Evolutionary conservation across 2,888 invertebrate genomes (phyloP).

Genomic region (Nephrocerus scutellatus): DNA sequence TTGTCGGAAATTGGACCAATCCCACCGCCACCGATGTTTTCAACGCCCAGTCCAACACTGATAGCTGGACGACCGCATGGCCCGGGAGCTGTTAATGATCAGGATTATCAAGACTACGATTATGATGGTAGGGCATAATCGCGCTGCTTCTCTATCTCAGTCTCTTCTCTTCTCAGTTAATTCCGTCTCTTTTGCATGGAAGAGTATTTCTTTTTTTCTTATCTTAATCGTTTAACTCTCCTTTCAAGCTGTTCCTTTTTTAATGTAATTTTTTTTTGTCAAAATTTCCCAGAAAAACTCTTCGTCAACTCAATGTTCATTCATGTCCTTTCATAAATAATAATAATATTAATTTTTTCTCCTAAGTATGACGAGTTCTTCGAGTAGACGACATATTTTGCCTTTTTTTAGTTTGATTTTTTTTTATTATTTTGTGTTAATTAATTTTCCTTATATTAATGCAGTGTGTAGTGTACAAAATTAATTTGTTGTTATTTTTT

Average conservation of each 20-base stretch:
- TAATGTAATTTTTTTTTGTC: no score
- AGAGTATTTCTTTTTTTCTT: no score
- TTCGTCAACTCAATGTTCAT: not conserved
- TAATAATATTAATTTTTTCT: not conserved
- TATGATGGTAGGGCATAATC: constrained; percentile 54
- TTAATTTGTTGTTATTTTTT: constrained; percentile 5
- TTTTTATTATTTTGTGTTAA: not conserved
- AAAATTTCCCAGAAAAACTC: no score
- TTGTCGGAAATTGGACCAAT: constrained; percentile 89
- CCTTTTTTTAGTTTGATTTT: not conserved
- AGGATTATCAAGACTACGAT: constrained; percentile 54
- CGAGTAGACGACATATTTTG: not conserved
- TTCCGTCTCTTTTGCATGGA: no score
- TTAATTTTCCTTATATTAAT: not conserved
- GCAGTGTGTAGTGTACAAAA: not conserved
- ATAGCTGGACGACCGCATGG: constrained; percentile 52
- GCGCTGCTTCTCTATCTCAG: constrained; percentile 1
- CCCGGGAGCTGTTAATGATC: constrained; percentile 45
- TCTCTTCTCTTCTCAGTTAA: not conserved
- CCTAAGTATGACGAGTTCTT: not conserved
- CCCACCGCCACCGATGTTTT: constrained; percentile 93
- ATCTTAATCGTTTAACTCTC: no score
- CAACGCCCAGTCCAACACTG: constrained; percentile 72
- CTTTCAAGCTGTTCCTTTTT: no score
- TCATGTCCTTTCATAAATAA: not conserved